A percentile compares a stretch with the other conserved stretches of the same genome.
These are phyloP conservation scores for Oxycera nigricornis DNA, from an alignment of 2,888 invertebrate genomes.

Conservation along the genomic window DNA sequence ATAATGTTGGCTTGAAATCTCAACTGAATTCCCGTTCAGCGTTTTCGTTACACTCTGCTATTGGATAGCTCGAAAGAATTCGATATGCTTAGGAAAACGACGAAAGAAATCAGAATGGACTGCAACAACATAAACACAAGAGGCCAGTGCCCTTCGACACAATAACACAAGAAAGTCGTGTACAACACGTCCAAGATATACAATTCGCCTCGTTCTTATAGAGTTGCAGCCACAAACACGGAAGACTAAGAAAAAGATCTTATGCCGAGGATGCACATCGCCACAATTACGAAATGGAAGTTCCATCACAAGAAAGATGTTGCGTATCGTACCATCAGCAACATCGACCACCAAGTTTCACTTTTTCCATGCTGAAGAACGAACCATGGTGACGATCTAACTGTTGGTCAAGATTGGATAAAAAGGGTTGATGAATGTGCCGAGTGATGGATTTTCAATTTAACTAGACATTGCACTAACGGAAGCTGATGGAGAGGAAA, in stretches of 20 bases:
- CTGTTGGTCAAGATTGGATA: too few species aligned
- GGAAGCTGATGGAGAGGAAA: too few species aligned
- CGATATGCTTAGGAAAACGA: not conserved
- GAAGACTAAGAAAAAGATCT: conserved; percentile 36
- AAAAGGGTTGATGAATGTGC: too few species aligned
- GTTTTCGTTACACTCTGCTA: not conserved
- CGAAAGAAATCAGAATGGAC: not conserved
- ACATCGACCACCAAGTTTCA: too few species aligned
- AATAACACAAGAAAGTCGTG: conserved; percentile 14
- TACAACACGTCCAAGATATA: not conserved
- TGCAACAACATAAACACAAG: conserved; percentile 42
- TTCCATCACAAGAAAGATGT: not conserved
- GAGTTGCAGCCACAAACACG: not conserved
- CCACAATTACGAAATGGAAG: not conserved
- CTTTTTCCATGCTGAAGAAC: too few species aligned
- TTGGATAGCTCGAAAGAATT: not conserved
- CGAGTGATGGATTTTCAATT: too few species aligned
- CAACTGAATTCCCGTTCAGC: too few species aligned
- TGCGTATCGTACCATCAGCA: too few species aligned
- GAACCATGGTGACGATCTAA: too few species aligned
- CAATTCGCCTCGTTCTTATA: not conserved
- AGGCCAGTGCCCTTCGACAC: conserved; percentile 45
- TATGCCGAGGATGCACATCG: not conserved
- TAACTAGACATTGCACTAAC: too few species aligned
- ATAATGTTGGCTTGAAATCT: too few species aligned